These are phyloP conservation scores for Myotis daubentonii DNA, from an alignment of 2,797 vertebrate genomes.

Conservation along the genomic window DNA sequence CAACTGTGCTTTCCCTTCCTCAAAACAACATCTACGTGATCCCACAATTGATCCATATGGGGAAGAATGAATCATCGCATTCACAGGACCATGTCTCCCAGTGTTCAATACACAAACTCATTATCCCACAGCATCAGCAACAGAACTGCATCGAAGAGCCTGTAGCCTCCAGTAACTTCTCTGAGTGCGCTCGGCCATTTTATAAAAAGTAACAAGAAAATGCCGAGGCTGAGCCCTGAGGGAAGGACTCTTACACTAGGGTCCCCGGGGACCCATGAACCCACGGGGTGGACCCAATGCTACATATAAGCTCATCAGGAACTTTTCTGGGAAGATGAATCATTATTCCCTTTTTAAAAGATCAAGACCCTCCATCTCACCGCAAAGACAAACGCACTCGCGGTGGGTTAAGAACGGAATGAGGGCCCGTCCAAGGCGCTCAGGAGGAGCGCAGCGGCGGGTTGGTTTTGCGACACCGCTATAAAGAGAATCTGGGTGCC, in stretches of 20 bases:
- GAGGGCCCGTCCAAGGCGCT: rapidly evolving
- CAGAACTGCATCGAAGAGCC: neutral
- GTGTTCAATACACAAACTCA: neutral
- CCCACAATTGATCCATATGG: neutral
- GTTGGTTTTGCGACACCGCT: rapidly evolving
- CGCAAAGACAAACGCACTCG: neutral
- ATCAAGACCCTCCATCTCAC: neutral
- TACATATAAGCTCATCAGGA: neutral
- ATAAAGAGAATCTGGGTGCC: conserved; percentile 9
- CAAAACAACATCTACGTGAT: neutral
- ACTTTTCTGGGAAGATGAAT: neutral
- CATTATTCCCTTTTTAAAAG: neutral
- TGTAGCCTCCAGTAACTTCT: neutral
- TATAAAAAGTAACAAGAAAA: too few relatives aligned
- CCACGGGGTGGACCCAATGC: neutral
- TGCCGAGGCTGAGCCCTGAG: neutral
- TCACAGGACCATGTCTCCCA: neutral
- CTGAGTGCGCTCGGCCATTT: neutral
- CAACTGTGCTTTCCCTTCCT: neutral
- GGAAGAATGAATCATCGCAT: neutral
- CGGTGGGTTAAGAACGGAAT: neutral
- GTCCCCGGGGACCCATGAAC: neutral
- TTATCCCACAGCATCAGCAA: neutral
- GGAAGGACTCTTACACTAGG: neutral
- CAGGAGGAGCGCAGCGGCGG: rapidly evolving